Percentiles rank a stretch among this genome's conserved stretches.
These are phyloP conservation scores for Diplazon laetatorius DNA, from an alignment of 2,888 invertebrate genomes.

Conservation along the genomic window DNA sequence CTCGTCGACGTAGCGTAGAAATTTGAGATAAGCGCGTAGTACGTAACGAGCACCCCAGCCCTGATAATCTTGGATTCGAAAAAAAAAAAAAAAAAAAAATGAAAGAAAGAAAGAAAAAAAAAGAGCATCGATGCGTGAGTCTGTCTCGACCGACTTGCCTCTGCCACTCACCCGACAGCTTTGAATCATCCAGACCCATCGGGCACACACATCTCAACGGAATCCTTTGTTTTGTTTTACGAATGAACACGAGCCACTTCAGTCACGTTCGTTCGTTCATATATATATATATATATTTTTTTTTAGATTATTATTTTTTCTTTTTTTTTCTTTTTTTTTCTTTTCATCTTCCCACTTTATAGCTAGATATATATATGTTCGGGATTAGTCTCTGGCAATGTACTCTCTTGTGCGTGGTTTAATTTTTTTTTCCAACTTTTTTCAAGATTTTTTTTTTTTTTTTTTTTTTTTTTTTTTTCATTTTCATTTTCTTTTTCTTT, in stretches of 20 bases:
- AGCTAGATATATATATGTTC: conserved; percentile 1
- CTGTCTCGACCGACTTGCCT: not conserved
- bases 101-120: conserved; percentile 18
- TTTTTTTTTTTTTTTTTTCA: not conserved
- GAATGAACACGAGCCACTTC: conserved; percentile 30
- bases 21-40: conserved; percentile 55
- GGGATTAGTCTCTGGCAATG: conserved; percentile 14
- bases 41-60: conserved; percentile 44
- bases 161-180: conserved; percentile 3
- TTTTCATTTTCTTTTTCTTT: not conserved
- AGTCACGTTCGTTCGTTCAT: conserved; percentile 1
- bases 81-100: conserved; percentile 33
- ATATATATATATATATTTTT: too few relatives aligned
- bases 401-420: not conserved
- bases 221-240: conserved; percentile 48
- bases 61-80: conserved; percentile 45
- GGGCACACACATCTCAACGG: conserved; percentile 37
- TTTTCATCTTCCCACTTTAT: not conserved
- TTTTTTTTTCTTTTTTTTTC: conserved; percentile 6
- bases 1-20: conserved; percentile 28
- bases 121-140: conserved; percentile 7
- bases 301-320: too few relatives aligned
- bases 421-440: not conserved
- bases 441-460: conserved; percentile 4
- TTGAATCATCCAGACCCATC: conserved; percentile 37